phyloP scores from a whole-genome alignment of 1,140 invertebrate species.

The Cyrtorhinus lividipennis region DNA sequence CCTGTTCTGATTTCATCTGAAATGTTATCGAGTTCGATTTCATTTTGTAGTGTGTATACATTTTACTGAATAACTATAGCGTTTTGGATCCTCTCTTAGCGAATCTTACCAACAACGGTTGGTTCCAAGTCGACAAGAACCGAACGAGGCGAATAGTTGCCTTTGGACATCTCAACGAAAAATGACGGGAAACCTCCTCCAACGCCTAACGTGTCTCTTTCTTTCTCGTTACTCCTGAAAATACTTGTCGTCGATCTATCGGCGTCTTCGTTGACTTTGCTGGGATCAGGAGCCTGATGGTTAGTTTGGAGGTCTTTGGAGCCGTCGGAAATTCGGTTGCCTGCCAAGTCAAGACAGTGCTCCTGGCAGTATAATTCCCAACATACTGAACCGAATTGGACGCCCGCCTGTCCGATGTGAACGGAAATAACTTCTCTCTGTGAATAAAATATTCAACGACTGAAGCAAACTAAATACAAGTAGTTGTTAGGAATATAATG shows the following conservation, averaged over 20 bases:
- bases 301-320: background rate
- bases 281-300: background rate
- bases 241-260: background rate
- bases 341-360: slow-evolving; percentile 41
- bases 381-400: slow-evolving; percentile 55
- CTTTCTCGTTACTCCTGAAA: background rate
- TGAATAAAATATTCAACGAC: background rate
- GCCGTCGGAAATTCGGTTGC: background rate
- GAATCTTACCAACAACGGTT: slow-evolving; percentile 45
- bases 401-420: slow-evolving; percentile 57
- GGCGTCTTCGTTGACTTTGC: background rate
- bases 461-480: too few species aligned
- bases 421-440: slow-evolving; percentile 44
- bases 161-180: slow-evolving; percentile 48
- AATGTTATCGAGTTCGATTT: background rate
- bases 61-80: too few species aligned
- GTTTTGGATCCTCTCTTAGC: too few species aligned
- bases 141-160: slow-evolving; percentile 57
- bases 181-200: slow-evolving; percentile 39
- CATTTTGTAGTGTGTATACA: too few species aligned
- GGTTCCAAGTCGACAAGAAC: slow-evolving; percentile 68
- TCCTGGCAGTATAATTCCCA: slow-evolving; percentile 59
- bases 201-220: background rate
- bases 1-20: slow-evolving; percentile 52
- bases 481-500: too few species aligned